Conservation (phyloP, 92 coral and sea anemone genomes). For the Desmophyllum pertusum region DNA sequence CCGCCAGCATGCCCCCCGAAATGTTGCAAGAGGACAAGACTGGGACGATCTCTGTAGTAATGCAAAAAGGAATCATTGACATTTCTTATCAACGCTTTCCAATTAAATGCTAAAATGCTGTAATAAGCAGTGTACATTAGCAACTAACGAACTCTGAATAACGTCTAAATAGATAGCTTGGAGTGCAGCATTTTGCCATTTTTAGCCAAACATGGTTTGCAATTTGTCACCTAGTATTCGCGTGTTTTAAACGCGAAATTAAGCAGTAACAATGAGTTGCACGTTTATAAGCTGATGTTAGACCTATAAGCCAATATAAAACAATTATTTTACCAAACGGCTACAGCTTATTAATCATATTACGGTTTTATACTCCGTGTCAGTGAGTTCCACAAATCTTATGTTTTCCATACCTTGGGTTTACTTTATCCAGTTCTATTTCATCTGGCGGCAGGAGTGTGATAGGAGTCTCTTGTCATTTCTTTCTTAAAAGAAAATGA, state of each 20-base stretch:
- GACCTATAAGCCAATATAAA: neutral
- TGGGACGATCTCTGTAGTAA: constrained; percentile 30
- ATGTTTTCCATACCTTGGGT: constrained; percentile 8
- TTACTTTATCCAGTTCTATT: neutral
- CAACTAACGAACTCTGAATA: neutral
- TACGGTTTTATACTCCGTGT: neutral
- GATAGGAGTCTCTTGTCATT: neutral
- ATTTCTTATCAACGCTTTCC: neutral
- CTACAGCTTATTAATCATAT: neutral
- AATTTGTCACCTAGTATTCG: neutral
- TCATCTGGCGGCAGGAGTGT: constrained; percentile 13
- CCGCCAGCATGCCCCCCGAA: constrained; percentile 67
- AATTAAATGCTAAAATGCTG: neutral
- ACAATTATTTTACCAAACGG: constrained; percentile 3
- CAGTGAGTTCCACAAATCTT: neutral
- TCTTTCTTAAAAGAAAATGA: constrained; percentile 21
- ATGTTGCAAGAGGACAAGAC: constrained; percentile 60
- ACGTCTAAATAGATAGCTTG: constrained; percentile 7
- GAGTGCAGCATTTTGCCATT: constrained; percentile 5
- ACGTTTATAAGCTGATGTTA: neutral
- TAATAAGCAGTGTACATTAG: neutral
- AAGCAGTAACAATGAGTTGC: neutral
- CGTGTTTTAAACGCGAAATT: constrained; percentile 35
- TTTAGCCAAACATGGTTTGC: neutral
- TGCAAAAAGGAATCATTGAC: constrained; percentile 8